A percentile compares a stretch with the other conserved stretches of the same genome.
Conservation (phyloP, 2,797 vertebrate species). For the Syngnathus rostellatus region DNA sequence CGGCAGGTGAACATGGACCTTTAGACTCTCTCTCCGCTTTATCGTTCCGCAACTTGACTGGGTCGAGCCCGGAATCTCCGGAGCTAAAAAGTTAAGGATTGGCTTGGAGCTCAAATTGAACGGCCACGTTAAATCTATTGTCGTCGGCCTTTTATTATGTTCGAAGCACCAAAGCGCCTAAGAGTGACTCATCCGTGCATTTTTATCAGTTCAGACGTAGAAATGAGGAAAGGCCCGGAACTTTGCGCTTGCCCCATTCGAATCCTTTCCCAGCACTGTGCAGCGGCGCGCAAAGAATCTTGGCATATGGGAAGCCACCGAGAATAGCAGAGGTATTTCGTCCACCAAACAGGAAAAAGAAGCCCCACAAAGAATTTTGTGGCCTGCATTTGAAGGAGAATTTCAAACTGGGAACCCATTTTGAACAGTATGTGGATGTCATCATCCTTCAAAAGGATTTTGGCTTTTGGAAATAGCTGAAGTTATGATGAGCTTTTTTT, state of each 20-base stretch:
- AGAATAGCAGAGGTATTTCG: background rate
- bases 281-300: background rate
- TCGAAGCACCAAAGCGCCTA: no score
- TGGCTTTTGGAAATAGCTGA: background rate
- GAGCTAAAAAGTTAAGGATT: no score
- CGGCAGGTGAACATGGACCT: background rate
- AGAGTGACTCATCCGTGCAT: no score
- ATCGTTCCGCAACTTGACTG: background rate
- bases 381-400: background rate
- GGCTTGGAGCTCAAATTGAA: no score
- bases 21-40: background rate
- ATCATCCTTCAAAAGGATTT: background rate
- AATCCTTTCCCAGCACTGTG: background rate
- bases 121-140: background rate
- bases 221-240: background rate
- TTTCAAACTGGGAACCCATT: background rate
- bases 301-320: background rate
- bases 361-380: conserved; percentile 5
- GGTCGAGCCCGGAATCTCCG: no score
- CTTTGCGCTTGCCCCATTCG: background rate
- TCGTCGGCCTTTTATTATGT: no score
- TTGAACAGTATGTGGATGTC: background rate
- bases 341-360: background rate
- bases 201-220: background rate
- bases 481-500: background rate